Percentiles rank a stretch among this genome's conserved stretches.
Evolutionary conservation across 1,140 invertebrate species (phyloP).

Genomic region (Solenopsis fugax): DNA sequence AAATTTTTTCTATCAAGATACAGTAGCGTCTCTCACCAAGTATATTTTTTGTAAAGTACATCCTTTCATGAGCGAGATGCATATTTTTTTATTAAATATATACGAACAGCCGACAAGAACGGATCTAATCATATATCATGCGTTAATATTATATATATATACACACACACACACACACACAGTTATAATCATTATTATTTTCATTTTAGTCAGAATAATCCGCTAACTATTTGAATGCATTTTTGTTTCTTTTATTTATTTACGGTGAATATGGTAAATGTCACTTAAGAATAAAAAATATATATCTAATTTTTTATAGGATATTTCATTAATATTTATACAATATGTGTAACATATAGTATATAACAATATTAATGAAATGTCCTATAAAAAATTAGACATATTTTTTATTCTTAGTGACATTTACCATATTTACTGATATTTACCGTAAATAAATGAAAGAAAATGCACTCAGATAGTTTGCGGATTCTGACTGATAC

Average conservation of each 20-base stretch:
- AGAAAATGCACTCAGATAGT: not conserved
- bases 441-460: not conserved
- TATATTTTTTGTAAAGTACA: not conserved
- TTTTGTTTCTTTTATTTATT: not conserved
- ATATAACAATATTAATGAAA: not conserved
- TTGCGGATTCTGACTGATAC: conserved; percentile 1
- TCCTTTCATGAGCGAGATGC: not conserved
- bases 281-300: not conserved
- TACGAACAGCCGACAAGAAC: not conserved
- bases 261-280: not conserved
- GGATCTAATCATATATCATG: too few relatives aligned
- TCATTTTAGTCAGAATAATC: conserved; percentile 17
- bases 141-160: too few relatives aligned
- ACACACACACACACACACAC: too few relatives aligned
- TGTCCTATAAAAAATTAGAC: not conserved
- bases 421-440: not conserved
- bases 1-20: not conserved
- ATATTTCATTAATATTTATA: not conserved
- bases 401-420: not conserved
- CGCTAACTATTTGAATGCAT: too few relatives aligned
- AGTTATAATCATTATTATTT: conserved; percentile 52
- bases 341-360: conserved; percentile 35
- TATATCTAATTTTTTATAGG: not conserved
- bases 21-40: not conserved
- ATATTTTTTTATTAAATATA: not conserved